Conservation (phyloP, 2,888 invertebrate species). For the Ryuthela nishihirai region DNA sequence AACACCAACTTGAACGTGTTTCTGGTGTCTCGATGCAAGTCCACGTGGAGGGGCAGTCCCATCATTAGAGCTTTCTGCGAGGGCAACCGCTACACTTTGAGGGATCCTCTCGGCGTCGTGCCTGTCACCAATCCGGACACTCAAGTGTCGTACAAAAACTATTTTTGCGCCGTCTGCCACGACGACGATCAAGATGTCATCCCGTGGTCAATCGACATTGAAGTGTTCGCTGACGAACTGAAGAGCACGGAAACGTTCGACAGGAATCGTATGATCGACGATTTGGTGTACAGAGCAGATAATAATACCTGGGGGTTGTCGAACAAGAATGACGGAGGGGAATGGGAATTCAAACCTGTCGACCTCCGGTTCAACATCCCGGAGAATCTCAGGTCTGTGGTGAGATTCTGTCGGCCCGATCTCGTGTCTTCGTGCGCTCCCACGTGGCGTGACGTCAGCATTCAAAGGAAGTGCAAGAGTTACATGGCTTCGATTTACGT, state of each 20-base stretch:
- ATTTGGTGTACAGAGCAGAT: not conserved
- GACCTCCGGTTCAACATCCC: too few species aligned
- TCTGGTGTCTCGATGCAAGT: not conserved
- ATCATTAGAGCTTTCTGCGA: not conserved
- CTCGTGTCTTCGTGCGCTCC: not conserved
- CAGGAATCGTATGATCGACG: not conserved
- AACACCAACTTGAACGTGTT: not conserved
- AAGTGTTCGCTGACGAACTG: not conserved
- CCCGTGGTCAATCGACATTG: not conserved
- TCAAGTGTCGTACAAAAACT: not conserved
- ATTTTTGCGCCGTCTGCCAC: not conserved
- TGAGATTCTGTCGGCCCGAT: not conserved
- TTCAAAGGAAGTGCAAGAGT: not conserved
- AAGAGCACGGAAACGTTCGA: not conserved
- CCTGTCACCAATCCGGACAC: not conserved
- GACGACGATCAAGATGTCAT: not conserved
- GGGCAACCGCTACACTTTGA: not conserved
- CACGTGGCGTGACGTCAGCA: not conserved
- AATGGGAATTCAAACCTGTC: too few species aligned
- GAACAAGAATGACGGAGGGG: not conserved
- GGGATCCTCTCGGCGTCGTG: not conserved
- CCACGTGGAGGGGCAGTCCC: not conserved
- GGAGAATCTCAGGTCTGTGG: not conserved
- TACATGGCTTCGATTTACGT: not conserved
- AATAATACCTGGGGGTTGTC: not conserved